Evolutionary conservation across 2,797 vertebrate species (phyloP), one percentile per base, ranked within the genome.

Genomic region (Microcaecilia unicolor): DNA sequence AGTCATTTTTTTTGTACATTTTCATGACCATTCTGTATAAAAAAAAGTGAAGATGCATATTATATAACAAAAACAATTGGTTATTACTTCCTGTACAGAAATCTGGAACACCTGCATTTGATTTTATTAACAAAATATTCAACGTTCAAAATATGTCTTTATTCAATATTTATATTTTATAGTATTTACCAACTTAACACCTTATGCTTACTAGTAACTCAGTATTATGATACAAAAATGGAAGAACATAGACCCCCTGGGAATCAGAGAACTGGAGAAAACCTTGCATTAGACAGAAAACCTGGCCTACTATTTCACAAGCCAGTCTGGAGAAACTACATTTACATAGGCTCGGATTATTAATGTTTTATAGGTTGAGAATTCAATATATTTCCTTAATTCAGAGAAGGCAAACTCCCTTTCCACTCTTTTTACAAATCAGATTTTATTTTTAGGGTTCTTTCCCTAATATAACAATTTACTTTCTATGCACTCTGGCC

Each of bases 131-230:
- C n/a, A n/a, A n/a, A 4, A 3, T 1, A 17, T 24, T 32, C 34
- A 37, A 34, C 34, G 31, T 27, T 22, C 16, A 39, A 52, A 48
- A 34, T 11, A 2, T n/a, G 4, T 4, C 28, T 25, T 26, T 30
- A 4, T 52, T 41, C 22, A 7, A 18, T 4, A 45, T 17, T 27
- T 23, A 26, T 2, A 23, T 23, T 37, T 27, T 15, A 44, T 8
- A 0, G 0, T 4, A 26, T 1, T 18, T 1, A 28, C 6, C n/a
- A n/a, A n/a, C n/a, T n/a, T 10, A 42, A 43, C 16, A 34, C 4
- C 6, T 4, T 10, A 27, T 1, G 31, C 13, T 18, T 16, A 22
- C n/a, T 1, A 37, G 6, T 11, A 20, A 39, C 15, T 22, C 25
- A 21, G 31, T 15, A n/a, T 41, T 30, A 17, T 30, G 3, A 12